These are phyloP conservation scores for Cyanocitta stelleri DNA, from an alignment of 2,113 vertebrate genomes.

Conservation along the genomic window DNA sequence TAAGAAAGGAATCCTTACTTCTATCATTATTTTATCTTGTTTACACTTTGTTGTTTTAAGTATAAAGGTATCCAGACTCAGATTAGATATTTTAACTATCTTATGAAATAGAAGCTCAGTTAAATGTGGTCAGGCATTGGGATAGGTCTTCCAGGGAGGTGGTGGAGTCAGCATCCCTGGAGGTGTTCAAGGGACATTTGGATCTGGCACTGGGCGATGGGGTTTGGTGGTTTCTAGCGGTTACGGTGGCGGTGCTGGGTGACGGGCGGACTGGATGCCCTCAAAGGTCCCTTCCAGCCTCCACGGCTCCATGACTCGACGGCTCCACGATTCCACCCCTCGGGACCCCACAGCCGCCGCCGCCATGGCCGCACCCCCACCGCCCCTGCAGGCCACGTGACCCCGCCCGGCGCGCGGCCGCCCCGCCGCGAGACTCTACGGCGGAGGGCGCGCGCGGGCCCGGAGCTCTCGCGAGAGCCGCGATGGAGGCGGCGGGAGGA, in stretches of 20 bases:
- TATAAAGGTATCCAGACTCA: too few species aligned
- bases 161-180: background rate
- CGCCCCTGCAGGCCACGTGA: background rate
- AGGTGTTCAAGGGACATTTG: too few species aligned
- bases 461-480: constrained; percentile 34
- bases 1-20: background rate
- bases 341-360: accelerated
- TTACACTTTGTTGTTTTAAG: too few species aligned
- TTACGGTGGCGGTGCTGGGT: background rate
- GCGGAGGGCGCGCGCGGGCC: constrained; percentile 74
- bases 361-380: background rate
- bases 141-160: accelerated
- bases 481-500: constrained; percentile 27
- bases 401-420: background rate
- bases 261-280: accelerated
- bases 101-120: too few species aligned
- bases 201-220: background rate
- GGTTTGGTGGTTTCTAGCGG: background rate
- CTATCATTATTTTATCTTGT: background rate
- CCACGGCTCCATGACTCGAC: accelerated
- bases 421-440: background rate
- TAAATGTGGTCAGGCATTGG: accelerated
- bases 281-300: accelerated
- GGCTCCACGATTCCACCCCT: accelerated
- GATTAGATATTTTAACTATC: background rate